These are phyloP conservation scores for Manis javanica DNA, from an alignment of 2,797 vertebrate species.

Conservation along the genomic window DNA sequence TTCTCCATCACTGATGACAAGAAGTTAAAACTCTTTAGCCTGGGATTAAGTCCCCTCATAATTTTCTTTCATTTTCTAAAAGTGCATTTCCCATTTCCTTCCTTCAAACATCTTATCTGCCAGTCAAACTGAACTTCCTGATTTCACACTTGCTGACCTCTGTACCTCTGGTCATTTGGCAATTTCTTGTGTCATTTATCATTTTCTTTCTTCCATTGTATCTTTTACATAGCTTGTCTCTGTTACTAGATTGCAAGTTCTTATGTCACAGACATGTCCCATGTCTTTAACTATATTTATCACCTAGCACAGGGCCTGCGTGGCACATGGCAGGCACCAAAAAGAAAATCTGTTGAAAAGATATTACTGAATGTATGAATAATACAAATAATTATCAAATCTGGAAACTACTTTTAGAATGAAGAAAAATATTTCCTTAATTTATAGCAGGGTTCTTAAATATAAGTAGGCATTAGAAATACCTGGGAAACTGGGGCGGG, in stretches of 20 bases:
- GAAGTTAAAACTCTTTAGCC: conserved; percentile 47
- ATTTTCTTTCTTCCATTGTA: conserved; percentile 16
- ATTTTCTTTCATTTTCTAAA: conserved; percentile 48
- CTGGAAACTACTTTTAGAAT: not conserved
- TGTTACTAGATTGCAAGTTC: not conserved
- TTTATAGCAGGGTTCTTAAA: conserved; percentile 44
- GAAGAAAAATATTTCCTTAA: conserved; percentile 36
- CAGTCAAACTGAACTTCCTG: conserved; percentile 44
- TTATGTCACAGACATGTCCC: not conserved
- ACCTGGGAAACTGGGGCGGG: not conserved
- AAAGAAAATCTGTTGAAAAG: conserved; percentile 21
- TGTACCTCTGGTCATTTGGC: not conserved
- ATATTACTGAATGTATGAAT: conserved; percentile 28
- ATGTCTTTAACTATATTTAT: conserved; percentile 22
- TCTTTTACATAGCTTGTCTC: not conserved
- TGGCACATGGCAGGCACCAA: not conserved
- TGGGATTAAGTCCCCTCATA: conserved; percentile 10
- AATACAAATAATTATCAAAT: not conserved
- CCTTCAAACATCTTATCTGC: conserved; percentile 24
- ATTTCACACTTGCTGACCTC: conserved; percentile 31
- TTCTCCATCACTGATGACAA: not conserved
- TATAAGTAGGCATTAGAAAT: conserved; percentile 36
- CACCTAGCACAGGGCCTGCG: not conserved
- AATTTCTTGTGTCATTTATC: conserved; percentile 40
- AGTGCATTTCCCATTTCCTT: conserved; percentile 53